These are phyloP conservation scores for Seriola quinqueradiata DNA, from an alignment of 2,113 vertebrate species.

Conservation along the genomic window DNA sequence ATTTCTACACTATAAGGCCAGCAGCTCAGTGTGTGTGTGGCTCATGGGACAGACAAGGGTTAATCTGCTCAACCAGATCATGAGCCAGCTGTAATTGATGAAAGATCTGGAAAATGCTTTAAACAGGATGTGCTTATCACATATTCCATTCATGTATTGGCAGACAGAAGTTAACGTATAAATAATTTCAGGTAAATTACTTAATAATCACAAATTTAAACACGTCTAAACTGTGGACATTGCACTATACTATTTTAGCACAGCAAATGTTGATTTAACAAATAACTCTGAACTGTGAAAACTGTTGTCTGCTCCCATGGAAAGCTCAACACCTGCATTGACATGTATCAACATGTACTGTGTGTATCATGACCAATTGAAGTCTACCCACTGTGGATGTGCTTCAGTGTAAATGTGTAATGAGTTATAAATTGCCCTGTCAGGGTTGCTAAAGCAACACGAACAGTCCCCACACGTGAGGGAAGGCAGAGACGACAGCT, in stretches of 20 bases:
- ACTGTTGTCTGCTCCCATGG: background rate
- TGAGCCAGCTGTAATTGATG: slow-evolving; percentile 67
- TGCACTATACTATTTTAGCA: background rate
- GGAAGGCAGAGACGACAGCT: slow-evolving; percentile 25
- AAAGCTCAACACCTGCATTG: background rate
- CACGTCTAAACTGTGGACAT: background rate
- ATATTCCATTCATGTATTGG: background rate
- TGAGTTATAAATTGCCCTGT: slow-evolving; percentile 53
- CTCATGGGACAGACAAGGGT: slow-evolving; percentile 61
- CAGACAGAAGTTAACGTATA: background rate
- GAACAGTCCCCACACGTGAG: slow-evolving; percentile 23
- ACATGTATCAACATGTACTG: slow-evolving; percentile 1
- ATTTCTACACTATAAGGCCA: slow-evolving; percentile 11
- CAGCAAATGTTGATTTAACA: background rate
- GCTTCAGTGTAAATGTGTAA: slow-evolving; percentile 55
- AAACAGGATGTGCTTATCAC: slow-evolving; percentile 41
- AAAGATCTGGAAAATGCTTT: slow-evolving; percentile 57
- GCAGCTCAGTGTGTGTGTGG: slow-evolving; percentile 40
- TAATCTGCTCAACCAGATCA: slow-evolving; percentile 75
- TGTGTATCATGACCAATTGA: slow-evolving; percentile 1
- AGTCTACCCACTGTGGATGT: slow-evolving; percentile 14
- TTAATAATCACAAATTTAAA: slow-evolving; percentile 5
- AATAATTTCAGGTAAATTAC: background rate
- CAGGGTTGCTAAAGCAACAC: slow-evolving; percentile 48
- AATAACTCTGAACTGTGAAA: background rate